Evolutionary conservation across 1,140 invertebrate species (phyloP).

Genomic region (Sweltsa coloradensis): DNA sequence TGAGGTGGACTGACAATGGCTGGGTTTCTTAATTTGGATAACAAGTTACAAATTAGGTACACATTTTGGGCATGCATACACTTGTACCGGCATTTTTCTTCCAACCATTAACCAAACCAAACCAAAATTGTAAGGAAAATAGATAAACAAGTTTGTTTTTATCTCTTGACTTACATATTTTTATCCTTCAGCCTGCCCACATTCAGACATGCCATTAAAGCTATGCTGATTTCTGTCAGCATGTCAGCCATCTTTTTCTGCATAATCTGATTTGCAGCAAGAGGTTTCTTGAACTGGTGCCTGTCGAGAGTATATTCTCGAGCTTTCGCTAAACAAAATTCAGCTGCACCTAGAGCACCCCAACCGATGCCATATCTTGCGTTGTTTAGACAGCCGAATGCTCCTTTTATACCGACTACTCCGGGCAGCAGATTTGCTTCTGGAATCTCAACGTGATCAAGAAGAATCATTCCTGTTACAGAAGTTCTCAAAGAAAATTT

Average conservation of each 20-base stretch:
- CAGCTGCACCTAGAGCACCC: slow-evolving; percentile 93
- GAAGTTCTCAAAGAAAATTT: slow-evolving; percentile 95
- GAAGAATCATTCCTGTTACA: slow-evolving; percentile 90
- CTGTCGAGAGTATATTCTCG: slow-evolving; percentile 87
- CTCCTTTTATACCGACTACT: slow-evolving; percentile 75
- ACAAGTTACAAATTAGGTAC: no score
- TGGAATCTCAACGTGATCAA: slow-evolving; percentile 91
- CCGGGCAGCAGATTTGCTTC: slow-evolving; percentile 83
- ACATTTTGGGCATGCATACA: no score
- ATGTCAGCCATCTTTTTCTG: slow-evolving; percentile 98
- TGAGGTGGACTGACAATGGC: no score
- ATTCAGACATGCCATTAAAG: slow-evolving; percentile 60
- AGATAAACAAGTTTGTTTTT: no score
- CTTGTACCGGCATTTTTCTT: no score
- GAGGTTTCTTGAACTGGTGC: slow-evolving; percentile 82
- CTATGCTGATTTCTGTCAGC: slow-evolving; percentile 87
- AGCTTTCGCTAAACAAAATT: slow-evolving; percentile 80
- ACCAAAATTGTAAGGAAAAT: no score
- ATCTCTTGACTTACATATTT: slow-evolving; percentile 55
- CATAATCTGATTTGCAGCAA: slow-evolving; percentile 92
- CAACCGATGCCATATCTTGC: slow-evolving; percentile 96
- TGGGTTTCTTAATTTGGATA: no score
- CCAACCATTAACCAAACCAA: no score
- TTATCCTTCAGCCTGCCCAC: slow-evolving; percentile 90
- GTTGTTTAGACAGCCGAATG: slow-evolving; percentile 93